Conservation (phyloP, 1,140 invertebrate genomes). For the Phocides pigmalion region DNA sequence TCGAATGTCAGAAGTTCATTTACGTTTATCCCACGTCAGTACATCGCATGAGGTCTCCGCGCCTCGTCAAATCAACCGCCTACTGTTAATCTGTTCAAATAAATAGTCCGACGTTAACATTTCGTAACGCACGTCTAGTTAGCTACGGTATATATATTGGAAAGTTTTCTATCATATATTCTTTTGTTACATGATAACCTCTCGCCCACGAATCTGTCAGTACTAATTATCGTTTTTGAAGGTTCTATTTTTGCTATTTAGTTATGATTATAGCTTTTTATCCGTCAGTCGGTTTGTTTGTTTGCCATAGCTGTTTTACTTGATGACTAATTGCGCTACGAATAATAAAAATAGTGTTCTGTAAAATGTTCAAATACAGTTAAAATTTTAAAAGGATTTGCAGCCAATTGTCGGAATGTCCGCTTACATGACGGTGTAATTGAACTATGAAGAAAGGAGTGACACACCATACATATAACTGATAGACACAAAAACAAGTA, state of each 20-base stretch:
- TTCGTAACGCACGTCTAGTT: conserved; percentile 6
- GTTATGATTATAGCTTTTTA: no score
- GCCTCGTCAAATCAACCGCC: conserved; percentile 18
- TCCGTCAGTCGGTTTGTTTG: background rate
- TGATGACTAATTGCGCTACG: no score
- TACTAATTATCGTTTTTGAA: conserved; percentile 1
- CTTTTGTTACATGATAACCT: conserved; percentile 1
- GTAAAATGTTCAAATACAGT: no score
- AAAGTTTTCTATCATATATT: conserved; percentile 3
- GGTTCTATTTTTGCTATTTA: background rate
- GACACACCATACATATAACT: no score
- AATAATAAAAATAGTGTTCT: no score
- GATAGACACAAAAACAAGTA: no score
- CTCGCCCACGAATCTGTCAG: conserved; percentile 11
- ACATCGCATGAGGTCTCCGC: conserved; percentile 3
- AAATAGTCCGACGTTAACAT: conserved; percentile 9
- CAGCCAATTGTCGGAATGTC: no score
- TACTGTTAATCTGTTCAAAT: conserved; percentile 19
- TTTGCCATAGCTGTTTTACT: no score
- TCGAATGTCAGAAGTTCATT: conserved; percentile 39
- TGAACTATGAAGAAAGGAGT: no score
- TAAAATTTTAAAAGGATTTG: no score
- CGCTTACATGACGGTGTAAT: no score
- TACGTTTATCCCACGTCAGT: conserved; percentile 19
- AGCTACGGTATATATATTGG: background rate